phyloP scores from a whole-genome alignment of 2,888 invertebrate genomes.

The Spilarctia lutea region DNA sequence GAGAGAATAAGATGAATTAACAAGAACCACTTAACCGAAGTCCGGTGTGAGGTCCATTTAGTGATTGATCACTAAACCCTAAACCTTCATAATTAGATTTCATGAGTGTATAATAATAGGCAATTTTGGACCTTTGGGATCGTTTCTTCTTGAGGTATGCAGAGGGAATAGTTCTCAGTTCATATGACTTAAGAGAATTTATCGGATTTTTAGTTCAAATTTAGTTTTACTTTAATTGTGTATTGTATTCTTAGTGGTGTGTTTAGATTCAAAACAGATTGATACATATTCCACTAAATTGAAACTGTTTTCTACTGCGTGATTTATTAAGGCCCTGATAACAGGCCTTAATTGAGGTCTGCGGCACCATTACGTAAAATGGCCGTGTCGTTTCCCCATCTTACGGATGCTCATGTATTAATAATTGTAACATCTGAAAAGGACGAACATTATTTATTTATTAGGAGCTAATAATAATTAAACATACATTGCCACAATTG shows the following conservation, averaged over 20 bases:
- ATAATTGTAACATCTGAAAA: conserved; percentile 40
- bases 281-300: neutral
- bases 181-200: too few species aligned
- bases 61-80: conserved; percentile 42
- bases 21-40: conserved; percentile 37
- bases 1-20: conserved; percentile 5
- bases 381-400: conserved; percentile 41
- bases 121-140: too few species aligned
- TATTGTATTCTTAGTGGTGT: too few species aligned
- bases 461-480: conserved; percentile 4
- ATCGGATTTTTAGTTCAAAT: too few species aligned
- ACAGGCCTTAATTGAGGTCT: conserved; percentile 29
- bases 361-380: conserved; percentile 15
- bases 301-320: conserved; percentile 1
- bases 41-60: conserved; percentile 26
- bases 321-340: conserved; percentile 40
- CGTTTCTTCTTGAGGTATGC: too few species aligned
- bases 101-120: neutral
- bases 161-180: too few species aligned
- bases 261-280: neutral
- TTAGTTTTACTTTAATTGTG: too few species aligned
- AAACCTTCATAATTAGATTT: conserved; percentile 1
- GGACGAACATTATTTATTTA: conserved; percentile 5
- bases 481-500: neutral
- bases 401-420: conserved; percentile 35